A percentile compares a stretch with the other conserved stretches of the same genome.
Evolutionary conservation across 2,888 invertebrate genomes (phyloP).

Genomic region (Drosophila longiperda): DNA sequence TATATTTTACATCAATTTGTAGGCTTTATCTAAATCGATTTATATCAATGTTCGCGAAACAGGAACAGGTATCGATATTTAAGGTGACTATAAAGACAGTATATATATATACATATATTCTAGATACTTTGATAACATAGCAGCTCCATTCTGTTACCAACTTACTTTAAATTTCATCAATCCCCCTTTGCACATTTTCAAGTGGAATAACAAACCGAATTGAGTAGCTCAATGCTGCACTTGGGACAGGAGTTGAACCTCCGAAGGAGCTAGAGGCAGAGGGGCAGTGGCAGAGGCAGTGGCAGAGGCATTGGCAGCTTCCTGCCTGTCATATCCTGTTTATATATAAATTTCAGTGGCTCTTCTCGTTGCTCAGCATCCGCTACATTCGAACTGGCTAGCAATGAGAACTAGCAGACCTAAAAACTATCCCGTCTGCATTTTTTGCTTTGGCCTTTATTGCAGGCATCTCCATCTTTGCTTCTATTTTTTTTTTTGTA

Average conservation of each 20-base stretch:
- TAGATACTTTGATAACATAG: not conserved
- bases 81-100: no score
- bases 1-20: no score
- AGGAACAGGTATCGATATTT: no score
- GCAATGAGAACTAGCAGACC: constrained; percentile 40
- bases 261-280: not conserved
- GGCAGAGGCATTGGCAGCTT: constrained; percentile 37
- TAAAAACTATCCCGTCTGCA: constrained; percentile 28
- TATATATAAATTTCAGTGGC: constrained; percentile 69
- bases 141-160: not conserved
- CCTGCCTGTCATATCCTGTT: constrained; percentile 79
- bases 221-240: constrained; percentile 53
- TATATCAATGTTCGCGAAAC: no score
- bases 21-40: no score
- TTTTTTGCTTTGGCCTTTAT: constrained; percentile 11
- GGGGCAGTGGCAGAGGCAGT: not conserved
- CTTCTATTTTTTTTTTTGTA: constrained; percentile 1
- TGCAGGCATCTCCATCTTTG: not conserved
- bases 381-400: constrained; percentile 68
- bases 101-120: not conserved
- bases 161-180: not conserved
- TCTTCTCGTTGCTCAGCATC: constrained; percentile 57
- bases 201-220: not conserved
- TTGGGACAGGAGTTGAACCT: constrained; percentile 11
- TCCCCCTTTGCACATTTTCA: not conserved